Evolutionary conservation across 2,888 invertebrate genomes (phyloP).

Genomic region (Monochamus alternatus): DNA sequence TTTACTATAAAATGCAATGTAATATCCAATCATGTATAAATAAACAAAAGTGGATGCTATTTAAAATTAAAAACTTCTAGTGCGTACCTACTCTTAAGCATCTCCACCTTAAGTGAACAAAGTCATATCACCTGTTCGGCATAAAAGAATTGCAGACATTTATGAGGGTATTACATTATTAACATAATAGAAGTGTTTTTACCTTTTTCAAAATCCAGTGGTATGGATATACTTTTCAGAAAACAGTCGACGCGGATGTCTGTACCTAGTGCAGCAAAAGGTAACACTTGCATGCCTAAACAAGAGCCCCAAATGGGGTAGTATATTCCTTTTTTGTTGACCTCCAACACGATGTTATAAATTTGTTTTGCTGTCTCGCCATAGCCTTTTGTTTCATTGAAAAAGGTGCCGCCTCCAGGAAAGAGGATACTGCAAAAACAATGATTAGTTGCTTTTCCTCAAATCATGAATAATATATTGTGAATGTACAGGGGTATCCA

Average conservation of each 20-base stretch:
- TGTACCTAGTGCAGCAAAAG: constrained; percentile 74
- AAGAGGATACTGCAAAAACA: constrained; percentile 80
- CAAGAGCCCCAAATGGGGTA: constrained; percentile 94
- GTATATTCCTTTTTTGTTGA: constrained; percentile 80
- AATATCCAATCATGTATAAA: too few relatives aligned
- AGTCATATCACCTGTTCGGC: too few relatives aligned
- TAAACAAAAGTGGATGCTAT: too few relatives aligned
- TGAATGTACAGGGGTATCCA: too few relatives aligned
- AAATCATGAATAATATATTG: too few relatives aligned
- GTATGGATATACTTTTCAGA: constrained; percentile 75
- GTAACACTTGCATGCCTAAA: constrained; percentile 87
- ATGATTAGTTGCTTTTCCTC: not conserved
- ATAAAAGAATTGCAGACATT: too few relatives aligned
- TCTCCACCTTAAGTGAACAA: too few relatives aligned
- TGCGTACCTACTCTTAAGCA: too few relatives aligned
- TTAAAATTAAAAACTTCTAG: too few relatives aligned
- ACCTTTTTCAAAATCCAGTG: constrained; percentile 80
- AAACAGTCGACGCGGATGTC: constrained; percentile 78
- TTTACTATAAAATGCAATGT: too few relatives aligned
- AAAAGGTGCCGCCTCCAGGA: constrained; percentile 86
- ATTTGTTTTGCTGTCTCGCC: constrained; percentile 83
- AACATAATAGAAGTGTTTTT: constrained; percentile 46
- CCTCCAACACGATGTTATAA: constrained; percentile 78
- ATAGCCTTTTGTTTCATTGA: constrained; percentile 81
- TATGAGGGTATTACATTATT: too few relatives aligned